Percentiles rank a stretch among this genome's conserved stretches.
Conservation (phyloP, 2,113 vertebrate species). For the Callopanchax toddi region DNA sequence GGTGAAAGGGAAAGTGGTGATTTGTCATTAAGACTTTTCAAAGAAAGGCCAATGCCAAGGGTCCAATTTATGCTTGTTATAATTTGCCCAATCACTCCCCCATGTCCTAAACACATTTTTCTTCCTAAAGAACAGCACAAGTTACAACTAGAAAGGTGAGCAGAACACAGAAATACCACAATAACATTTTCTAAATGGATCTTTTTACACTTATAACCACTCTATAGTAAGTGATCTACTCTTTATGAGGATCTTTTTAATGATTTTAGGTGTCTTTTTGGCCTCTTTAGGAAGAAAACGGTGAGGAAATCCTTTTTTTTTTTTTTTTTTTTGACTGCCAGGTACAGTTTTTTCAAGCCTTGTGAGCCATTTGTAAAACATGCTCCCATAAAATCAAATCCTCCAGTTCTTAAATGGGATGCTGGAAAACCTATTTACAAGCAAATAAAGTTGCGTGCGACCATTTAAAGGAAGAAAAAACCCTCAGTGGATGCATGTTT, state of each 20-base stretch:
- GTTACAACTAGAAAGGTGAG: constrained; percentile 16
- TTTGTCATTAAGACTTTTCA: constrained; percentile 81
- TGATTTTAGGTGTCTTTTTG: constrained; percentile 40
- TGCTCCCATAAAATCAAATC: constrained; percentile 68
- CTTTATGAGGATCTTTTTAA: constrained; percentile 16
- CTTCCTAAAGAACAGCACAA: constrained; percentile 36
- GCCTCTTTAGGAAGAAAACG: constrained; percentile 53
- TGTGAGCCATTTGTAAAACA: constrained; percentile 58
- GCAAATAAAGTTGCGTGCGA: constrained; percentile 74
- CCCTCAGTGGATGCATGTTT: constrained; percentile 40
- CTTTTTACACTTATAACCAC: not conserved
- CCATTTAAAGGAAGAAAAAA: constrained; percentile 12
- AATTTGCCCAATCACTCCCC: constrained; percentile 52
- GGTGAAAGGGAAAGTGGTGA: constrained; percentile 77
- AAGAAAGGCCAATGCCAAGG: constrained; percentile 72
- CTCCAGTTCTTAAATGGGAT: constrained; percentile 67
- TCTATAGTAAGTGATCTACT: constrained; percentile 16
- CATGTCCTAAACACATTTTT: constrained; percentile 44
- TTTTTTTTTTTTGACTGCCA: constrained; percentile 55
- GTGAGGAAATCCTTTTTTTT: constrained; percentile 55
- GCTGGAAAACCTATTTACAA: constrained; percentile 74
- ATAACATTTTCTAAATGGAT: constrained; percentile 13
- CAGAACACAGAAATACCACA: constrained; percentile 25
- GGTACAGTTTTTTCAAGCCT: constrained; percentile 69
- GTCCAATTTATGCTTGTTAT: constrained; percentile 73